Evolutionary conservation across 35 echinoderm and acorn worm genomes (phyloP).

Genomic region (Apostichopus japonicus): DNA sequence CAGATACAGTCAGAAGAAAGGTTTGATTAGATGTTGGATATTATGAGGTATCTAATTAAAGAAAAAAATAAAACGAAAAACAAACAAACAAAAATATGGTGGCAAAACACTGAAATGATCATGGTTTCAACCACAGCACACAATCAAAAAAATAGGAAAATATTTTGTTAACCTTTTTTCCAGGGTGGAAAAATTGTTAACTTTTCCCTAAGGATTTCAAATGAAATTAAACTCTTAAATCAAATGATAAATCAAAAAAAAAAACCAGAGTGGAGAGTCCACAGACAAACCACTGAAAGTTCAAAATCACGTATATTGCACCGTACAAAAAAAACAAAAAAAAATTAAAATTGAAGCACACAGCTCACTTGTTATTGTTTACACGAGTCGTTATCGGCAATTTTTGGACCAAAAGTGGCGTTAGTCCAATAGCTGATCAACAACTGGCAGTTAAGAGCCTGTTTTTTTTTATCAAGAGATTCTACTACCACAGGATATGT

Average conservation of each 20-base stretch:
- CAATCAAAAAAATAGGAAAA: constrained; percentile 3
- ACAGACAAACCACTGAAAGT: not conserved
- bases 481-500: no score
- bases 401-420: not conserved
- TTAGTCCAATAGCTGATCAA: not conserved
- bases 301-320: constrained; percentile 55
- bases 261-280: not conserved
- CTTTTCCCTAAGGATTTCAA: not conserved
- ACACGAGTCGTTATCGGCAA: not conserved
- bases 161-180: not conserved
- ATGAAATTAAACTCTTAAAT: not conserved
- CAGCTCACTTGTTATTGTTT: not conserved
- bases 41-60: no score
- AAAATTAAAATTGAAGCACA: not conserved
- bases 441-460: no score
- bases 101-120: not conserved
- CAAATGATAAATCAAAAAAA: not conserved
- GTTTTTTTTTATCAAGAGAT: no score
- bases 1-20: no score
- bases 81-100: not conserved
- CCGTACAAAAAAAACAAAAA: constrained; percentile 18
- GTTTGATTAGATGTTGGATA: no score
- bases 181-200: no score
- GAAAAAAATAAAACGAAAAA: no score
- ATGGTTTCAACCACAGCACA: constrained; percentile 9